Conservation (phyloP, 2,888 invertebrate genomes). For the Alcis repandata region DNA sequence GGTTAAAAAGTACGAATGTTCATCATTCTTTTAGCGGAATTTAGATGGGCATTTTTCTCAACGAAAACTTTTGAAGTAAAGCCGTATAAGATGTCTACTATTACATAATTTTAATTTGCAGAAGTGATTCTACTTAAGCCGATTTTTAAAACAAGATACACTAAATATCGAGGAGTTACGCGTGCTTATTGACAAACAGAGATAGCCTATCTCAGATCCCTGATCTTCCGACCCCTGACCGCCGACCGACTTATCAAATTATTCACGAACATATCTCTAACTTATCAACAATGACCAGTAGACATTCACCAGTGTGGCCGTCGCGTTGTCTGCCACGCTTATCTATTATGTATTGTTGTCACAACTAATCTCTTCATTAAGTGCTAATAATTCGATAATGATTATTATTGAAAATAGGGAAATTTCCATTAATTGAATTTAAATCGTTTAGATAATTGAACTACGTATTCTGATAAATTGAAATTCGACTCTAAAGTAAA, state of each 20-base stretch:
- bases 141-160: neutral
- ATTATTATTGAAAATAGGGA: neutral
- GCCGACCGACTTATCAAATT: neutral
- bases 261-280: neutral
- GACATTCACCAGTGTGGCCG: neutral
- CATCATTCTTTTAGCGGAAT: no score
- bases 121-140: no score
- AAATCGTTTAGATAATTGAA: neutral
- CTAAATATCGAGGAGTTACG: neutral
- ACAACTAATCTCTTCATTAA: neutral
- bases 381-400: conserved; percentile 1
- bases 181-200: neutral
- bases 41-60: no score
- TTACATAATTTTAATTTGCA: no score
- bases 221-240: neutral
- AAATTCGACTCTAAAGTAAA: no score
- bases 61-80: no score
- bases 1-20: no score
- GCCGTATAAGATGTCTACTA: no score
- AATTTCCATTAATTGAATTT: conserved; percentile 7
- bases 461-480: no score
- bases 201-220: neutral
- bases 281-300: neutral
- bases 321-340: conserved; percentile 1
- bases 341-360: neutral